These are phyloP conservation scores for Dasysyrphus tricinctus DNA, from an alignment of 2,888 invertebrate genomes.

Conservation along the genomic window DNA sequence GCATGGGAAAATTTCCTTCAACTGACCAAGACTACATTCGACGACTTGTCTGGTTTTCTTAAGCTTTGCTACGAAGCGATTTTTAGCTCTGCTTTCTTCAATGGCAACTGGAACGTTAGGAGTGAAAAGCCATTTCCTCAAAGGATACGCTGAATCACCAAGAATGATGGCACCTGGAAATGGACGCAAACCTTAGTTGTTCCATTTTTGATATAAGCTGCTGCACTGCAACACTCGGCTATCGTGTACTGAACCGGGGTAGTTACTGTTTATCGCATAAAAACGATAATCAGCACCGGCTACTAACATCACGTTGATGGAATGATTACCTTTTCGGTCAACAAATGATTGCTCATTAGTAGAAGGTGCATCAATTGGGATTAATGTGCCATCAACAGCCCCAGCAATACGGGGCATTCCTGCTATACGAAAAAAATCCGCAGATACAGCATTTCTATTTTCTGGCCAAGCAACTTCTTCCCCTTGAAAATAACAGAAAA, in stretches of 20 bases:
- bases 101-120: no score
- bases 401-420: conserved; percentile 13
- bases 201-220: conserved; percentile 6
- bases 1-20: conserved; percentile 9
- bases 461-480: neutral
- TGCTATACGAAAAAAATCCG: conserved; percentile 2
- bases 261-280: conserved; percentile 12
- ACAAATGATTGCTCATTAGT: conserved; percentile 10
- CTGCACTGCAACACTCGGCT: conserved; percentile 5
- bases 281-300: conserved; percentile 31
- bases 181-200: conserved; percentile 11
- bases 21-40: conserved; percentile 16
- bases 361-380: neutral
- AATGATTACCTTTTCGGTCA: conserved; percentile 1
- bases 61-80: neutral
- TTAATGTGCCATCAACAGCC: no score
- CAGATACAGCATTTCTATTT: neutral
- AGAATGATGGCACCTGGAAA: conserved; percentile 1
- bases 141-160: no score
- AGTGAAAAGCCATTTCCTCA: neutral
- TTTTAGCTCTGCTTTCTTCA: no score
- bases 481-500: neutral
- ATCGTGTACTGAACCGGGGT: no score
- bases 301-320: conserved; percentile 19
- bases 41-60: conserved; percentile 1